phyloP scores from a whole-genome alignment of 1,140 invertebrate genomes.

The Neomicropteryx cornuta region DNA sequence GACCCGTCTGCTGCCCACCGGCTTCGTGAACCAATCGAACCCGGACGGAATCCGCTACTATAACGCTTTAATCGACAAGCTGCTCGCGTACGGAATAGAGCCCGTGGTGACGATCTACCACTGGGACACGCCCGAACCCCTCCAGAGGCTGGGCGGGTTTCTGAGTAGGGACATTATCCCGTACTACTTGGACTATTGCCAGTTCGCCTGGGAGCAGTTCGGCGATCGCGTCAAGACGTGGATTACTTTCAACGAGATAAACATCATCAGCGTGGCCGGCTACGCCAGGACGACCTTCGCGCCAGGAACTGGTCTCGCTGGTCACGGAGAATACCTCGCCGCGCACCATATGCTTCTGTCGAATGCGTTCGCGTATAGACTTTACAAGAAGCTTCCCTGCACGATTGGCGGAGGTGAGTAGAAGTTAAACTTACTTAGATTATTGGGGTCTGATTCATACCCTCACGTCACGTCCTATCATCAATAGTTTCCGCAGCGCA shows the following conservation, averaged over 20 bases:
- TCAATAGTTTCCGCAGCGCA: too few relatives aligned
- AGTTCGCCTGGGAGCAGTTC: too few relatives aligned
- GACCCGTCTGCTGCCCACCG: conserved; percentile 38
- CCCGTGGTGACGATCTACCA: conserved; percentile 37
- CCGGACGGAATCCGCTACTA: conserved; percentile 40
- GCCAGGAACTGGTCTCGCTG: conserved; percentile 19
- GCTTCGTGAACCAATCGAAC: conserved; percentile 31
- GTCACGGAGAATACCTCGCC: conserved; percentile 17
- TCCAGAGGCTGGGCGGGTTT: too few relatives aligned
- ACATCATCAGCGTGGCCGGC: conserved; percentile 15
- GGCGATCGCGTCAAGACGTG: conserved; percentile 34
- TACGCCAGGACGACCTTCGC: conserved; percentile 25
- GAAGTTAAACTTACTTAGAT: too few relatives aligned
- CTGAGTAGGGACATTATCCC: too few relatives aligned
- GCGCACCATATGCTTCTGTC: conserved; percentile 18
- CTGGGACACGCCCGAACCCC: too few relatives aligned
- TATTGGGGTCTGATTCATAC: too few relatives aligned
- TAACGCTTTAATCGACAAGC: conserved; percentile 37
- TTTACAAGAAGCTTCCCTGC: conserved; percentile 13
- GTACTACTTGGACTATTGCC: too few relatives aligned
- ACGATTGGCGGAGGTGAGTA: too few relatives aligned
- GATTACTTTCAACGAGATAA: conserved; percentile 28
- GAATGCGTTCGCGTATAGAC: conserved; percentile 19
- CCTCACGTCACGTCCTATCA: too few relatives aligned
- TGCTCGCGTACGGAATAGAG: conserved; percentile 32